Evolutionary conservation across 1,140 invertebrate genomes (phyloP).

Genomic region (Temnothorax curvispinosus): DNA sequence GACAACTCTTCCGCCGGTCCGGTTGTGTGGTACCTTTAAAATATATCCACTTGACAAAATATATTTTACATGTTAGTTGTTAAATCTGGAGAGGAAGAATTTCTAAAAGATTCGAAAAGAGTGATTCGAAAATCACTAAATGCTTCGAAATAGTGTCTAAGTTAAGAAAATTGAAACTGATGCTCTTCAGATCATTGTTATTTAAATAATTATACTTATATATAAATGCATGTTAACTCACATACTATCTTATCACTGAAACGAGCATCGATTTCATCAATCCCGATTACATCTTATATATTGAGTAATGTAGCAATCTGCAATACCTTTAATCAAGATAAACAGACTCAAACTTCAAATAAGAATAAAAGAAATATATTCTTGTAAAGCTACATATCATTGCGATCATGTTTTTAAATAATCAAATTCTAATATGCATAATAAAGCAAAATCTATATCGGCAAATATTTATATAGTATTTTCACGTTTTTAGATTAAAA

Average conservation of each 20-base stretch:
- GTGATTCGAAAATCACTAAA: neutral
- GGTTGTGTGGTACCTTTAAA: constrained; percentile 59
- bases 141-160: neutral
- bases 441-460: too few species aligned
- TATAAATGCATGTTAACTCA: neutral
- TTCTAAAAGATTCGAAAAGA: neutral
- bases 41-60: constrained; percentile 55
- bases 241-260: neutral
- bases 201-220: neutral
- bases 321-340: constrained; percentile 6
- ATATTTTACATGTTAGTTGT: constrained; percentile 64
- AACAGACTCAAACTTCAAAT: neutral
- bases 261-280: neutral
- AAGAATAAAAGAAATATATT: neutral
- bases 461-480: too few species aligned
- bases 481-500: too few species aligned
- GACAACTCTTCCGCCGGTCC: constrained; percentile 48
- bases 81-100: constrained; percentile 50
- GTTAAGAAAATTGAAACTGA: neutral
- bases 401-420: too few species aligned
- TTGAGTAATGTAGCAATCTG: neutral
- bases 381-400: neutral
- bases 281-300: neutral
- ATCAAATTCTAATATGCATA: too few species aligned
- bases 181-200: neutral